Conservation (phyloP, 2,113 vertebrate species). For the Capreolus pygargus region DNA sequence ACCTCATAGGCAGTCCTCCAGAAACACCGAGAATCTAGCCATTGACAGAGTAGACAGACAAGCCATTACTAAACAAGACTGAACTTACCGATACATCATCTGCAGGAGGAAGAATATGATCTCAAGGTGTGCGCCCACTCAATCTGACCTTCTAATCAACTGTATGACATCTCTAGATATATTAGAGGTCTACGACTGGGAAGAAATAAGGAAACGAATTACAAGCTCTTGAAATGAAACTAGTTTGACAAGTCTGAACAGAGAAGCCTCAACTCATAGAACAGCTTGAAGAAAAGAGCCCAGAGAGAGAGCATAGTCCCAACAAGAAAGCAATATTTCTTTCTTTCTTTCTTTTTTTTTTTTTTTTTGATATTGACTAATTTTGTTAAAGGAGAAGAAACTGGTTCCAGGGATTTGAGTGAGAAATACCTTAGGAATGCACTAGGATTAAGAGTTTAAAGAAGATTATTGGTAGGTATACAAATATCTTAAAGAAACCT, state of each 20-base stretch:
- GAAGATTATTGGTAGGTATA: not conserved
- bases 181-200: constrained; percentile 9
- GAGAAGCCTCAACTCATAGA: constrained; percentile 54
- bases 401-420: constrained; percentile 24
- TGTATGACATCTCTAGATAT: constrained; percentile 45
- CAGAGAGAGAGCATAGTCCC: constrained; percentile 45
- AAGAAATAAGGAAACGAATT: constrained; percentile 71
- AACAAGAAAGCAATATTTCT: constrained; percentile 39
- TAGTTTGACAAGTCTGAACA: constrained; percentile 73
- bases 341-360: not conserved
- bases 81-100: constrained; percentile 69
- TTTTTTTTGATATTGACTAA: constrained; percentile 8
- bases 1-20: not conserved
- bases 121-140: constrained; percentile 4
- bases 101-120: not conserved
- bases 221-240: constrained; percentile 68
- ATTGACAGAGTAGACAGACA: not conserved
- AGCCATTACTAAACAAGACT: constrained; percentile 9
- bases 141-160: constrained; percentile 46
- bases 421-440: constrained; percentile 44
- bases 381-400: constrained; percentile 53
- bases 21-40: not conserved
- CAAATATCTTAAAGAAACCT: constrained; percentile 25
- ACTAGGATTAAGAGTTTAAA: constrained; percentile 57
- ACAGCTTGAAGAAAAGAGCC: constrained; percentile 46